A percentile compares a stretch with the other conserved stretches of the same genome.
phyloP scores from a whole-genome alignment of 1,140 invertebrate species.

The Leguminivora glycinivorella region DNA sequence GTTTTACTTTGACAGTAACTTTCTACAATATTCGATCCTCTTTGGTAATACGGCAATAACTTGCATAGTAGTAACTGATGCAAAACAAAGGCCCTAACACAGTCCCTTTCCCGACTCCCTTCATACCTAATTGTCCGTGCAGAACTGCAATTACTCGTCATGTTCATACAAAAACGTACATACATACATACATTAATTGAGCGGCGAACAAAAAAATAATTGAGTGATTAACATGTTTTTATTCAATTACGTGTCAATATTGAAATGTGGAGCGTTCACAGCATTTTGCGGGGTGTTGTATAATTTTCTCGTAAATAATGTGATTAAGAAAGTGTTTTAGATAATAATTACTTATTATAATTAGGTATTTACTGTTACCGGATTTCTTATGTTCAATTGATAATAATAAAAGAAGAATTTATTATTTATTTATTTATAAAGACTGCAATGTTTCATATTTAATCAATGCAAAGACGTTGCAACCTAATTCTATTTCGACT shows the following conservation, averaged over 20 bases:
- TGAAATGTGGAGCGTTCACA: background rate
- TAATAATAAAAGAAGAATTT: too few relatives aligned
- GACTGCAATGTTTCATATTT: too few relatives aligned
- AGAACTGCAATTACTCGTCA: background rate
- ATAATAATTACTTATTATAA: background rate
- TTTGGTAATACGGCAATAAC: too few relatives aligned
- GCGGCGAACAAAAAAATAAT: background rate
- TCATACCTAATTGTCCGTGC: background rate
- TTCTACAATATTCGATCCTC: too few relatives aligned
- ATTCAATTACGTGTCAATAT: slow-evolving; percentile 4
- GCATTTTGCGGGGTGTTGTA: background rate
- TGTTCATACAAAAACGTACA: background rate
- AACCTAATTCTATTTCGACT: too few relatives aligned
- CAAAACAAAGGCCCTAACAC: background rate
- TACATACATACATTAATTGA: background rate
- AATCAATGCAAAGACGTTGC: too few relatives aligned
- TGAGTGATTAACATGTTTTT: slow-evolving; percentile 4
- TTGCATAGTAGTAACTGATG: background rate
- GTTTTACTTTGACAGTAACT: too few relatives aligned
- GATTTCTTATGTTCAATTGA: background rate
- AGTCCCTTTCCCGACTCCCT: background rate
- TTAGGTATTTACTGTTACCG: background rate
- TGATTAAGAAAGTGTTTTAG: background rate
- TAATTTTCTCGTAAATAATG: background rate
- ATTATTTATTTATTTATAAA: too few relatives aligned